A percentile compares a stretch with the other conserved stretches of the same genome.
These are phyloP conservation scores for Peromyscus maniculatus DNA, from an alignment of 2,113 vertebrate genomes.

Conservation along the genomic window DNA sequence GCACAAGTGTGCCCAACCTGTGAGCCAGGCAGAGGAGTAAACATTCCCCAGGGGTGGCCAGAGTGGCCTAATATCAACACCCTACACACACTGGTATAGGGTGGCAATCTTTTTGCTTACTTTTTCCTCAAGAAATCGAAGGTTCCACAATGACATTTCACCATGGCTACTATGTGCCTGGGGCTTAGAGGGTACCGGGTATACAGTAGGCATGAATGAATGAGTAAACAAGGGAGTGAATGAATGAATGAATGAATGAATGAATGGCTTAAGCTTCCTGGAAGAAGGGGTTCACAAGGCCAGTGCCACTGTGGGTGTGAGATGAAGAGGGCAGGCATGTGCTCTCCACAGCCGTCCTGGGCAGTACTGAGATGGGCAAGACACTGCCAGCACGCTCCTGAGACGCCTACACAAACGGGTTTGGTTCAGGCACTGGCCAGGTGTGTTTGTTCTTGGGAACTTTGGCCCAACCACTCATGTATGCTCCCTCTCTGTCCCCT, in stretches of 20 bases:
- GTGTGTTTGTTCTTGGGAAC: not conserved
- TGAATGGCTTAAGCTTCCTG: not conserved
- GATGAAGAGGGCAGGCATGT: too few relatives aligned
- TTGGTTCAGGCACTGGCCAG: not conserved
- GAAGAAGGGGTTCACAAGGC: not conserved
- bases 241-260: not conserved
- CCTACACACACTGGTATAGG: too few relatives aligned
- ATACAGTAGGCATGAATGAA: not conserved
- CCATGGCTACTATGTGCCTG: accelerated
- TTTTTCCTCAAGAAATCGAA: not conserved
- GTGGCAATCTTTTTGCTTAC: accelerated
- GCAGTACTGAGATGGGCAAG: not conserved
- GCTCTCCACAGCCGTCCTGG: not conserved
- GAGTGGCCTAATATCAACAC: not conserved
- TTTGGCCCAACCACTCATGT: too few relatives aligned
- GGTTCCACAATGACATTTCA: accelerated
- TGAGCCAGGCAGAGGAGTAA: not conserved
- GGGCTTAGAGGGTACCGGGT: not conserved
- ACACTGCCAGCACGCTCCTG: not conserved
- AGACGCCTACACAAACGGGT: not conserved
- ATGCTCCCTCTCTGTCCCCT: not conserved
- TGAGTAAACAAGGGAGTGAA: not conserved
- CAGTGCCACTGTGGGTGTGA: not conserved
- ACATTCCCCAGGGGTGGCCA: accelerated
- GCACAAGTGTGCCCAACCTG: not conserved